These are phyloP conservation scores for Agrochola macilenta DNA, from an alignment of 2,888 invertebrate genomes.

Conservation along the genomic window DNA sequence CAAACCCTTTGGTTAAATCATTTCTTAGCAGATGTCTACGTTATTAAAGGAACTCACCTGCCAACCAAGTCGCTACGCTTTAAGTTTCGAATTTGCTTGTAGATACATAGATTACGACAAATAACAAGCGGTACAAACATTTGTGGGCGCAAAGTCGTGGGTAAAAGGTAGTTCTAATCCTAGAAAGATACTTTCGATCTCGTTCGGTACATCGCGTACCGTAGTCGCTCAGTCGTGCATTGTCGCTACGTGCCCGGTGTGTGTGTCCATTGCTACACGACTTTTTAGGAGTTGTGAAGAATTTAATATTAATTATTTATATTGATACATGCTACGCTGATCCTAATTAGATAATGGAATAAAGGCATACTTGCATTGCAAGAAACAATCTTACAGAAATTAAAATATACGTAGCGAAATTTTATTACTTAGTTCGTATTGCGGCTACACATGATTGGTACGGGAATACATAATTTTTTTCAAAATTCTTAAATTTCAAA, in stretches of 20 bases:
- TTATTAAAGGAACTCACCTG: too few relatives aligned
- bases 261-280: slow-evolving; percentile 56
- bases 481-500: too few relatives aligned
- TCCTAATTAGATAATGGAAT: not conserved
- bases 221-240: slow-evolving; percentile 40
- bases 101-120: not conserved
- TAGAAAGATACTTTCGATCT: slow-evolving; percentile 74
- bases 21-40: not conserved
- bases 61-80: not conserved
- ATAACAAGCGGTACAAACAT: not conserved
- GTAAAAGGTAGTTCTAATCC: slow-evolving; percentile 30
- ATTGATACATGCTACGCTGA: not conserved
- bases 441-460: too few relatives aligned
- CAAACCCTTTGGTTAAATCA: not conserved
- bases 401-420: too few relatives aligned
- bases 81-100: not conserved
- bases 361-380: not conserved
- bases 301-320: not conserved
- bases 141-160: slow-evolving; percentile 27
- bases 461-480: too few relatives aligned
- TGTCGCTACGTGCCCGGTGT: slow-evolving; percentile 31
- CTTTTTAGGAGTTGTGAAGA: not conserved
- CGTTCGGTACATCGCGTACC: slow-evolving; percentile 62
- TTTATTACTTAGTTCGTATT: too few relatives aligned
- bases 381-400: too few relatives aligned